Evolutionary conservation across 2,888 invertebrate genomes (phyloP).

Genomic region (Pristionchus arcanus): DNA sequence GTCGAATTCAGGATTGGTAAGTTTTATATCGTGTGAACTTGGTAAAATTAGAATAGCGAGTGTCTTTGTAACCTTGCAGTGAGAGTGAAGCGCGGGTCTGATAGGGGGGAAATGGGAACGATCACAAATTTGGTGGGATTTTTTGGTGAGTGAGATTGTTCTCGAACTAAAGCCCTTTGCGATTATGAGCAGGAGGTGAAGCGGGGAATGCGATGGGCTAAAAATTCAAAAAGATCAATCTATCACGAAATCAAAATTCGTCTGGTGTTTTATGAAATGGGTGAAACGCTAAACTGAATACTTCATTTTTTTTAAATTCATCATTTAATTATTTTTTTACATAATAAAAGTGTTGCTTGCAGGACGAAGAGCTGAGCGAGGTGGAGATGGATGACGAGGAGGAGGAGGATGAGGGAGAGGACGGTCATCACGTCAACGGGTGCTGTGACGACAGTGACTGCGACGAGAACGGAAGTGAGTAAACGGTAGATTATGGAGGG

Average conservation of each 20-base stretch:
- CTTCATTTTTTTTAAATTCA: neutral
- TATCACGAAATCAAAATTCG: too few species aligned
- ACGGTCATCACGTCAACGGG: slow-evolving; percentile 5
- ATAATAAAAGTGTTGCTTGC: neutral
- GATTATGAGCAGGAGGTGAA: too few species aligned
- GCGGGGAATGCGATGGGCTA: too few species aligned
- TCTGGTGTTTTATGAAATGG: neutral
- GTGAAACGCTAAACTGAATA: neutral
- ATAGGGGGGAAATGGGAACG: neutral
- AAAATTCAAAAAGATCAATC: too few species aligned
- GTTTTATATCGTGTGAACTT: too few species aligned
- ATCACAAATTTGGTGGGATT: neutral
- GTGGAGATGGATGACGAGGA: slow-evolving; percentile 55
- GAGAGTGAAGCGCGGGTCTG: neutral
- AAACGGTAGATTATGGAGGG: too few species aligned
- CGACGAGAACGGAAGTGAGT: slow-evolving; percentile 53
- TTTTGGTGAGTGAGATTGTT: too few species aligned
- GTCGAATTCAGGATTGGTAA: too few species aligned
- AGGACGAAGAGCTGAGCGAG: neutral
- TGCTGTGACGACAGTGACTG: slow-evolving; percentile 49
- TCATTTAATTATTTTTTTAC: too few species aligned
- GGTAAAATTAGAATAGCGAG: too few species aligned
- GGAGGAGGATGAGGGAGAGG: slow-evolving; percentile 54
- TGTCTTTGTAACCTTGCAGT: too few species aligned
- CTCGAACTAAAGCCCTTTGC: too few species aligned